Conservation (phyloP, 2,888 invertebrate species). For the Ischnus inquisitorius region DNA sequence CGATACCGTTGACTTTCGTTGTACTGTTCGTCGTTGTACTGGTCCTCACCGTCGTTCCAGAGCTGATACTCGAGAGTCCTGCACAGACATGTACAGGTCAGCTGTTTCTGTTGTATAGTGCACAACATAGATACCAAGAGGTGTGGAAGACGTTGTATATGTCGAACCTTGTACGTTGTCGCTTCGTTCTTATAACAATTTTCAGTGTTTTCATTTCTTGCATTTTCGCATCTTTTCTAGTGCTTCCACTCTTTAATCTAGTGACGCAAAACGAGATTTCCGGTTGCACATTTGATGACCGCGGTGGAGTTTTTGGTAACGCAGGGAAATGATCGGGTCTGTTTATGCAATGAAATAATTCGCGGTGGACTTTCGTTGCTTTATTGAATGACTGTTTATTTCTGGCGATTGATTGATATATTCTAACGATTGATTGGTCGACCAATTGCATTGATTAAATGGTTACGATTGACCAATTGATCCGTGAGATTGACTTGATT, state of each 20-base stretch:
- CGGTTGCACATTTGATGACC: background rate
- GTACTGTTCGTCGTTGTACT: conserved; percentile 16
- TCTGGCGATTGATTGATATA: too few species aligned
- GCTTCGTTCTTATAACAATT: conserved; percentile 25
- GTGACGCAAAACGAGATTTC: conserved; percentile 11
- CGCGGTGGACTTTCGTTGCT: too few species aligned
- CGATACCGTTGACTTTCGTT: conserved; percentile 64
- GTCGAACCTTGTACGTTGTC: background rate
- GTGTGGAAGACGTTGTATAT: background rate
- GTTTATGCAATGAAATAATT: background rate
- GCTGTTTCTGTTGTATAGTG: background rate
- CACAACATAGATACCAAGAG: conserved; percentile 3
- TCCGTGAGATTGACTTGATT: too few species aligned
- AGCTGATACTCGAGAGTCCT: conserved; percentile 60
- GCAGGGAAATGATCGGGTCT: background rate
- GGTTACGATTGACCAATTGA: too few species aligned
- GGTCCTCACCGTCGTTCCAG: conserved; percentile 20
- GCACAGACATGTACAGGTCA: conserved; percentile 18
- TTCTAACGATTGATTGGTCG: too few species aligned
- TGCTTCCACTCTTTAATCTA: conserved; percentile 19
- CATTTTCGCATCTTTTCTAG: conserved; percentile 10
- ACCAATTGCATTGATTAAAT: too few species aligned
- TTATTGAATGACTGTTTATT: too few species aligned
- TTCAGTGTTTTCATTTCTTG: conserved; percentile 20
- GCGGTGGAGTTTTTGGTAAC: background rate